A percentile compares a stretch with the other conserved stretches of the same genome.
Conservation (phyloP, 2,888 invertebrate species). For the Hyppa rectilinea region DNA sequence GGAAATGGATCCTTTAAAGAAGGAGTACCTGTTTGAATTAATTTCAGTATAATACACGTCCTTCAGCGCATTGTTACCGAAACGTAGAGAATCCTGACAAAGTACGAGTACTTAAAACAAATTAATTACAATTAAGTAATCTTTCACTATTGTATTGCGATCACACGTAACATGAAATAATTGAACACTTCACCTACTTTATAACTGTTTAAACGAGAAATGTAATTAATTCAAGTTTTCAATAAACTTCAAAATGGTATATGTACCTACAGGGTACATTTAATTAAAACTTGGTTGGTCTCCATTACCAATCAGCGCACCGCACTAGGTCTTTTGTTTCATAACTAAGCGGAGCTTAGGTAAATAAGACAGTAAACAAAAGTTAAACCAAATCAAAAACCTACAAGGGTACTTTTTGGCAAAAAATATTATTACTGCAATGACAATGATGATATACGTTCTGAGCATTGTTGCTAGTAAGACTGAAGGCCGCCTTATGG, state of each 20-base stretch:
- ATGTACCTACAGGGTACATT: too few species aligned
- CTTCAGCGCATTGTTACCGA: neutral
- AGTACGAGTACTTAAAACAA: neutral
- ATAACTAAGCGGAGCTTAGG: neutral
- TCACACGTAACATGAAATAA: neutral
- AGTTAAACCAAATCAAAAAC: neutral
- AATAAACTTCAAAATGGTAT: neutral
- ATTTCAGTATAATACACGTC: neutral
- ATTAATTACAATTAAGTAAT: conserved; percentile 7
- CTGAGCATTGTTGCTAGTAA: too few species aligned
- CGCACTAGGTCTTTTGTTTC: neutral
- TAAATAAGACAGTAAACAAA: neutral
- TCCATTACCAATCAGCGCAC: neutral
- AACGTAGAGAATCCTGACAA: conserved; percentile 1
- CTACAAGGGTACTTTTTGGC: neutral
- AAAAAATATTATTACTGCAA: too few species aligned
- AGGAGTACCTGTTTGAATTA: neutral
- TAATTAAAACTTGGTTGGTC: too few species aligned
- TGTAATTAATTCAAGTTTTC: conserved; percentile 5
- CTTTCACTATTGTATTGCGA: neutral
- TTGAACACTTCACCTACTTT: neutral
- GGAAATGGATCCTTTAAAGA: neutral
- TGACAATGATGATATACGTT: too few species aligned
- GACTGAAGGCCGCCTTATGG: too few species aligned
- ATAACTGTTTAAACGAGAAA: neutral